phyloP scores from a whole-genome alignment of 1,140 invertebrate species.

The Calosoma granatense region DNA sequence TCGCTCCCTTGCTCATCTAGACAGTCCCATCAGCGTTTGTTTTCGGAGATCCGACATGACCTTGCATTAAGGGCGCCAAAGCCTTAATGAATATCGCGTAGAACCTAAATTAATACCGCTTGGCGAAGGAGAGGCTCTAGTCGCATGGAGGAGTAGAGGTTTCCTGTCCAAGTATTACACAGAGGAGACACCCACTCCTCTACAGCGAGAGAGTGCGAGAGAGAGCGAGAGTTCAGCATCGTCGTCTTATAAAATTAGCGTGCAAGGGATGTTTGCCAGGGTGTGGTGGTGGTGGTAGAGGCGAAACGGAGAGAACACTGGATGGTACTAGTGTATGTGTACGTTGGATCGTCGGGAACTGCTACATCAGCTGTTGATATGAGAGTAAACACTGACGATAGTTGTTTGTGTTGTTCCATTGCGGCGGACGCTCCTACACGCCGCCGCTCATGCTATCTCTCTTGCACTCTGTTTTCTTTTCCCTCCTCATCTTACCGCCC shows the following conservation, averaged over 20 bases:
- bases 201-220: background rate
- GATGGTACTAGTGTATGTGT: background rate
- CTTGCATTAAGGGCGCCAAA: background rate
- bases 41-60: background rate
- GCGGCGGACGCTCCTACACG: background rate
- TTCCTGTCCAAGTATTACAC: too few relatives aligned
- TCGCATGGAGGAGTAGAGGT: background rate
- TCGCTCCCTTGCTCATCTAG: too few relatives aligned
- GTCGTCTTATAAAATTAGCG: constrained; percentile 7
- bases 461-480: background rate
- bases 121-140: background rate
- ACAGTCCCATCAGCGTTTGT: background rate
- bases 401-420: constrained; percentile 6
- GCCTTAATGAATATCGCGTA: background rate
- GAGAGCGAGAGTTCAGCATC: background rate
- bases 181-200: too few relatives aligned
- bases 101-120: background rate
- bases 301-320: background rate
- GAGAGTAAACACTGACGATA: constrained; percentile 16
- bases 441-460: background rate
- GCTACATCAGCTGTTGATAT: constrained; percentile 19
- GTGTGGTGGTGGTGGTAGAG: background rate
- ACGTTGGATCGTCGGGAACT: constrained; percentile 9
- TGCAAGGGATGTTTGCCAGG: background rate
- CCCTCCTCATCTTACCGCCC: background rate